These are phyloP conservation scores for Tipula lateralis DNA, from an alignment of 2,888 invertebrate genomes.

Conservation along the genomic window DNA sequence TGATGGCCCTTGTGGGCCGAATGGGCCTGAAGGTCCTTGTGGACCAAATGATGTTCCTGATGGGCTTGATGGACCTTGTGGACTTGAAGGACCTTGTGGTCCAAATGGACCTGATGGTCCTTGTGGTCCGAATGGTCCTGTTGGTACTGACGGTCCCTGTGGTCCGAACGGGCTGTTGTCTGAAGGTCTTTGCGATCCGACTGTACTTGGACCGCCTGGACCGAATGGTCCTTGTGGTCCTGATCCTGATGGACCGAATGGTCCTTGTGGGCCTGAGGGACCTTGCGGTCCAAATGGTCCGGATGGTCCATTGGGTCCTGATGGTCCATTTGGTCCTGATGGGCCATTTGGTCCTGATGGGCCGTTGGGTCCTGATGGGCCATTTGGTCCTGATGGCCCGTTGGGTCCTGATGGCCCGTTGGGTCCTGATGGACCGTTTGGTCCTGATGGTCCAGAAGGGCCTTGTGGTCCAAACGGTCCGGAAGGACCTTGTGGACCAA, in stretches of 20 bases:
- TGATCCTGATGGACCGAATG: slow-evolving; percentile 39
- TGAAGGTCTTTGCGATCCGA: slow-evolving; percentile 38
- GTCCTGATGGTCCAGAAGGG: slow-evolving; percentile 41
- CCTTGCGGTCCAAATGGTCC: slow-evolving; percentile 39
- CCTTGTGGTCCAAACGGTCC: slow-evolving; percentile 40
- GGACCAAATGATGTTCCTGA: slow-evolving; percentile 34
- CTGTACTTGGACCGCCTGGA: slow-evolving; percentile 42
- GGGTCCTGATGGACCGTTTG: slow-evolving; percentile 39
- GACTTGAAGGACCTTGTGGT: slow-evolving; percentile 31
- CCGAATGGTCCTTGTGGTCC: slow-evolving; percentile 31
- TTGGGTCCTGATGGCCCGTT: slow-evolving; percentile 39
- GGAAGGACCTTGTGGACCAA: slow-evolving; percentile 41
- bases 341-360: slow-evolving; percentile 39
- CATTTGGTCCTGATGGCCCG: slow-evolving; percentile 38
- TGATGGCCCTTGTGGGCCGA: slow-evolving; percentile 35
- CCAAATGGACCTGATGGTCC: slow-evolving; percentile 40
- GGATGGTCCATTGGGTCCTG: slow-evolving; percentile 41
- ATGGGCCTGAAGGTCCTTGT: slow-evolving; percentile 34
- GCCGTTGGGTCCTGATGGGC: slow-evolving; percentile 40
- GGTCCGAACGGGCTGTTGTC: slow-evolving; percentile 39
- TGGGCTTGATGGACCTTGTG: slow-evolving; percentile 32
- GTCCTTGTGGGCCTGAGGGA: slow-evolving; percentile 41
- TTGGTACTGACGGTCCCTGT: slow-evolving; percentile 39
- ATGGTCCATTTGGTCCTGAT: slow-evolving; percentile 39
- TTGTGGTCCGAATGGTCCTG: slow-evolving; percentile 37